Evolutionary conservation across 2,113 vertebrate genomes (phyloP), one percentile per base, ranked within the genome.

Genomic region (Nerophis ophidion): DNA sequence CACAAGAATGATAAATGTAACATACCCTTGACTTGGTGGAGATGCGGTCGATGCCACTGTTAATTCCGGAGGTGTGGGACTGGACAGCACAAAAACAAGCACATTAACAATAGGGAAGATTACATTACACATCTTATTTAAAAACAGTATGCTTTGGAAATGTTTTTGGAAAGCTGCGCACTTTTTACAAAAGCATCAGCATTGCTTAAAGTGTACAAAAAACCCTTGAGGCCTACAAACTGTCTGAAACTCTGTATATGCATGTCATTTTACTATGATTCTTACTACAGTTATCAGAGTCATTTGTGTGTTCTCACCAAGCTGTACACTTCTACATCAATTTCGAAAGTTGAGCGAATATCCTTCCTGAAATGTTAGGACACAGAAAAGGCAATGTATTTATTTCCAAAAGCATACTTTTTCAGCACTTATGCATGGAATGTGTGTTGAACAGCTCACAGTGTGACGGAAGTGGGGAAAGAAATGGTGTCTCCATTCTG

Each of bases 271-370:
- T 26, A 26, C 26, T 26, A 3, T 26, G 26, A 38, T 38, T 38
- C 36, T 38, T 38, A 38, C 1, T 38, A 6, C 36, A 38, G 36
- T 38, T 6, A 38, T 8, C 19, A 49, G 8, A 49, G 3, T 8
- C 48, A 49, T n/a, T 48, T 8, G 26, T 35, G 48, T 42, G 72
- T 40, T 40, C 78, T 90, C 63, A 92, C 91, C 91, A 92, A 72
- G 65, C 91, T 91, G 80, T 92, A 92, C 40, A 92, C 90, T 58
- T 92, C 91, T n/a, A 91, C 81, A 49, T 92, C 90, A 13, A 92
- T 89, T 35, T 88, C 89, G 75, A 92, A 92, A 50, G 76, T 86
- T 5, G 89, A 75, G 34, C 86, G 83, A 58, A 90, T 87, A 34
- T 91, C 87, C 54, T 84, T 81, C 73, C 91, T 92, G 65, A 57